Conservation (phyloP, 2,113 vertebrate genomes). For the Castor canadensis region DNA sequence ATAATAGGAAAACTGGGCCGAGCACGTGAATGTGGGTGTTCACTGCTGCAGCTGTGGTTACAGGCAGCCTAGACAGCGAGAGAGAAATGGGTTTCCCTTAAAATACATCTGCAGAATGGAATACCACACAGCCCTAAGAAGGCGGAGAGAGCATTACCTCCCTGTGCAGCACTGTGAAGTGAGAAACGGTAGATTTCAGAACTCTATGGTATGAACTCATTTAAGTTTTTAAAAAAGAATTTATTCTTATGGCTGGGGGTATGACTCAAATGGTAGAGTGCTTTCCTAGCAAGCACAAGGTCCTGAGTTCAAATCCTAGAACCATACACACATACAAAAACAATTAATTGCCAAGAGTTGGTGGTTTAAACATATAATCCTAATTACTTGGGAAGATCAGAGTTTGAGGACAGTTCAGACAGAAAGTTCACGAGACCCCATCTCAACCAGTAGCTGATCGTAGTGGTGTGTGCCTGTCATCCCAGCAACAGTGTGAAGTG, state of each 20-base stretch:
- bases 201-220: not conserved
- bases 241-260: no score
- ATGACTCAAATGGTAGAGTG: not conserved
- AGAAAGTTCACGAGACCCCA: no score
- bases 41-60: not conserved
- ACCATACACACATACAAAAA: no score
- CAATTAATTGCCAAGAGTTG: no score
- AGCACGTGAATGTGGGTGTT: not conserved
- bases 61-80: not conserved
- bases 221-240: not conserved
- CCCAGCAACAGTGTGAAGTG: not conserved
- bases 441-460: no score
- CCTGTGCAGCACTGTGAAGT: rapidly evolving
- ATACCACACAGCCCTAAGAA: not conserved
- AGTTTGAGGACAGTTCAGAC: no score
- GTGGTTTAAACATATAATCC: no score
- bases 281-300: not conserved
- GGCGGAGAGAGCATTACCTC: not conserved
- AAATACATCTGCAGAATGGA: not conserved
- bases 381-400: no score
- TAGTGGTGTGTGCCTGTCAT: not conserved
- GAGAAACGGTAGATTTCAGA: not conserved
- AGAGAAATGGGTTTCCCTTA: not conserved
- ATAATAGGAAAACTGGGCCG: not conserved
- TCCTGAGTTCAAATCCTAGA: not conserved